These are phyloP conservation scores for Valencia hispanica DNA, from an alignment of 2,797 vertebrate genomes.

Conservation along the genomic window DNA sequence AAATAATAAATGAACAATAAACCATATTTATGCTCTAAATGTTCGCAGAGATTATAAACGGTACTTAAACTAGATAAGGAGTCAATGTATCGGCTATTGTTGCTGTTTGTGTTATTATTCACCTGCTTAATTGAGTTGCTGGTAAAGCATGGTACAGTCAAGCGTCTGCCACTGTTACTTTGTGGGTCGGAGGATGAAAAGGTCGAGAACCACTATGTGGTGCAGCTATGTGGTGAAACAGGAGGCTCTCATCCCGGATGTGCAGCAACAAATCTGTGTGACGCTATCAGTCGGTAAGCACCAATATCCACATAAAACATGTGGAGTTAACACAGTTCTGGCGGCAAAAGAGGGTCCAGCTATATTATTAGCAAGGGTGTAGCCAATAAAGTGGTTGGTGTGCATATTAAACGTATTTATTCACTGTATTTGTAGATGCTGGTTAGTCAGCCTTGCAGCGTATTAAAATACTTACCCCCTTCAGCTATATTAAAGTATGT, in stretches of 20 bases:
- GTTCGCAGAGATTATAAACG: too few species aligned
- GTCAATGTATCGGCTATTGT: too few species aligned
- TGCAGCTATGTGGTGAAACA: constrained; percentile 40
- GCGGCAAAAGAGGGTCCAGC: not conserved
- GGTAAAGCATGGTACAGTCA: too few species aligned
- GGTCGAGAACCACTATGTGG: too few species aligned
- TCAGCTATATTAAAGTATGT: constrained; percentile 17
- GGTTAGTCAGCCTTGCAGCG: not conserved
- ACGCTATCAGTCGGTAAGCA: too few species aligned
- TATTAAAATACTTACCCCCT: not conserved
- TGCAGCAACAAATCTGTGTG: constrained; percentile 58
- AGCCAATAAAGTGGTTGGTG: not conserved
- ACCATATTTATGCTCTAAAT: too few species aligned
- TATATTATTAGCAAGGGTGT: not conserved
- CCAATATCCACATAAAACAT: not conserved
- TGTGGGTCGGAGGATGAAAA: too few species aligned
- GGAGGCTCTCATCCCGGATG: constrained; percentile 54
- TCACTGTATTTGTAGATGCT: not conserved
- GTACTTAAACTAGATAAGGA: too few species aligned
- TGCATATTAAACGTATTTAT: not conserved
- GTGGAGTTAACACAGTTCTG: not conserved
- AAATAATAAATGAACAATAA: too few species aligned
- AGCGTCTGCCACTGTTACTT: too few species aligned
- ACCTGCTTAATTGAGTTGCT: too few species aligned
- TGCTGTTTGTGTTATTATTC: too few species aligned